Evolutionary conservation across 1,140 invertebrate species (phyloP).

Genomic region (Acromyrmex heyeri): DNA sequence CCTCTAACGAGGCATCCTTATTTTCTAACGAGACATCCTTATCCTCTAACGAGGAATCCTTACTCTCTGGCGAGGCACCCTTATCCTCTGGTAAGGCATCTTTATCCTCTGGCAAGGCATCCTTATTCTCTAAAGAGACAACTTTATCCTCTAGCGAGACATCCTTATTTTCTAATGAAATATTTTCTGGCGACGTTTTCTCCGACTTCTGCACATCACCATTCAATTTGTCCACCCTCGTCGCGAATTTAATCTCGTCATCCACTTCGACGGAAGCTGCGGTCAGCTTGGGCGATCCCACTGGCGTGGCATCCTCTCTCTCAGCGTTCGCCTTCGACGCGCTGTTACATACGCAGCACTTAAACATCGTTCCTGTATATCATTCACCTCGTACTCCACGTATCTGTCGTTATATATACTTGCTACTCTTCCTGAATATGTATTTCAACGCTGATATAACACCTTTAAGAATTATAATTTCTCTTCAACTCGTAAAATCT

Average conservation of each 20-base stretch:
- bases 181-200: background rate
- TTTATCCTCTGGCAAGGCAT: background rate
- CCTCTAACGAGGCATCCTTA: background rate
- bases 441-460: background rate
- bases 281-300: constrained; percentile 21
- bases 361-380: constrained; percentile 82
- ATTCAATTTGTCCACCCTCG: constrained; percentile 61
- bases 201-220: constrained; percentile 61
- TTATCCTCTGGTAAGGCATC: background rate
- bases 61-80: background rate
- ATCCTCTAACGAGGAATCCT: background rate
- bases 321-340: constrained; percentile 62
- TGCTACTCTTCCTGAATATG: background rate
- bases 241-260: background rate
- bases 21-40: background rate
- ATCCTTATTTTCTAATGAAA: background rate
- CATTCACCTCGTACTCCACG: background rate
- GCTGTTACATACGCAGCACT: constrained; percentile 84
- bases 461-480: background rate
- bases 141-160: background rate
- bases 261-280: background rate
- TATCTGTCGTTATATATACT: constrained; percentile 2
- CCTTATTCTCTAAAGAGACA: background rate
- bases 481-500: background rate
- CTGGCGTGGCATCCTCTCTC: background rate